Percentiles rank a stretch among this genome's conserved stretches.
Evolutionary conservation across 53 echinoderm and acorn worm species (phyloP).

Genomic region (Zoroaster sp.): DNA sequence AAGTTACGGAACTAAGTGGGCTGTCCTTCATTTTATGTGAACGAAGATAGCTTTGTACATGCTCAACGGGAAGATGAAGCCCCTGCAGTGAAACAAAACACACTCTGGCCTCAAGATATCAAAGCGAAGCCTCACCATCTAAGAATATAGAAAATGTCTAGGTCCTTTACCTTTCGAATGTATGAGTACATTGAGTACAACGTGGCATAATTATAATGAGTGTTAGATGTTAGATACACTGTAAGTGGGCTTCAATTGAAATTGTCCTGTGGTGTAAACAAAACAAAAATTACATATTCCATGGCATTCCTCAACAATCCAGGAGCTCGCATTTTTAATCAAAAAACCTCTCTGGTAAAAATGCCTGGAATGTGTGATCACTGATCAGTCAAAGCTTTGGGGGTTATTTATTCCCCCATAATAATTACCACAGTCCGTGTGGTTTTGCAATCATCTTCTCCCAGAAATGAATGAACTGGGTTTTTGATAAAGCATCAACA

Average conservation of each 20-base stretch:
- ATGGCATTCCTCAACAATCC: neutral
- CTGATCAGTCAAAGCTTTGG: neutral
- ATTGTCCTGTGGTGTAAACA: neutral
- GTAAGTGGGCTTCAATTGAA: neutral
- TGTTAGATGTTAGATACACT: neutral
- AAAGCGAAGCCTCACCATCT: neutral
- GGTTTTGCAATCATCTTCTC: neutral
- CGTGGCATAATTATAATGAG: neutral
- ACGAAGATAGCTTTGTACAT: neutral
- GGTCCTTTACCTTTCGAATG: slow-evolving; percentile 39
- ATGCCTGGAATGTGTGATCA: slow-evolving; percentile 26
- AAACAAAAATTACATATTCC: neutral
- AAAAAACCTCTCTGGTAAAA: neutral
- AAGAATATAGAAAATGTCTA: neutral
- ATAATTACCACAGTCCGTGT: neutral
- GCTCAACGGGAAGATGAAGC: neutral
- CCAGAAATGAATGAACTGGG: neutral
- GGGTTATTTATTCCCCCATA: neutral
- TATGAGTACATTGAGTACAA: neutral
- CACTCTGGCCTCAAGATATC: neutral
- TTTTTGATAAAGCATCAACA: neutral
- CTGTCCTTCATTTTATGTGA: neutral
- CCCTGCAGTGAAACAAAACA: slow-evolving; percentile 10
- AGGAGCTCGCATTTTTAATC: neutral
- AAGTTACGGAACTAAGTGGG: neutral